Evolutionary conservation across 1,140 invertebrate species (phyloP), one percentile per base, ranked within the genome.

Genomic region (Cyrtorhinus lividipennis): DNA sequence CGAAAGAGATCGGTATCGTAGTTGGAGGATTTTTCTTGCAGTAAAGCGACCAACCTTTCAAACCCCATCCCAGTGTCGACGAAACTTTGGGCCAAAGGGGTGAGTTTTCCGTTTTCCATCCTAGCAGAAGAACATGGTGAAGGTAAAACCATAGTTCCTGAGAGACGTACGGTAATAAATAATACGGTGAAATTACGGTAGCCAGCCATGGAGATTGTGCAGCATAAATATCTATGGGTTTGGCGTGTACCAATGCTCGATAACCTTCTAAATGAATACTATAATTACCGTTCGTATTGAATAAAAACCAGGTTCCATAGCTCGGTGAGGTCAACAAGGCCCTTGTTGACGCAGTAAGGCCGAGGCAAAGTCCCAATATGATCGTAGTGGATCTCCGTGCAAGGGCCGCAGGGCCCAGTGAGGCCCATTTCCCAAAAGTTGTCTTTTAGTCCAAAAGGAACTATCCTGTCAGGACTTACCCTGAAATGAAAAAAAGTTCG

Each of bases 341-440:
- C 83, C 30, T 80, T 77, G 71, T 88, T 87, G 0, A 88, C 80
- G 73, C 71, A 57, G 79, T 75, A 69, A 44, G 81, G 75, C 71
- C 81, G 77, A 20, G 66, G 69, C 2, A 66, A 59, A 38, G 66
- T 71, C 64, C 74, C 75, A 25, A 73, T 66, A 66, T 85, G 82
- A 74, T 90, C 86, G 66, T 84, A 83, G 73, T 97, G 92, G 69
- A 98, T 94, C 78, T 98, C 95, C 1, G 93, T 93, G 70, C 89
- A 96, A 3, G 92, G 90, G 2, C 94, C 94, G 79, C 92, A 96
- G 0, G 92, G 92, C 0, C 93, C 93, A 0, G 79, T 84, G 3
- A 76, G 57, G 1, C 88, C 92, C 95, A 98, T 98, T 77, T 95
- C 92, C 95, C 95, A 99, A 75, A 99, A 98, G 75, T 98, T 98